These are phyloP conservation scores for Papilio aristodemus DNA, from an alignment of 1,140 invertebrate species.

Conservation along the genomic window DNA sequence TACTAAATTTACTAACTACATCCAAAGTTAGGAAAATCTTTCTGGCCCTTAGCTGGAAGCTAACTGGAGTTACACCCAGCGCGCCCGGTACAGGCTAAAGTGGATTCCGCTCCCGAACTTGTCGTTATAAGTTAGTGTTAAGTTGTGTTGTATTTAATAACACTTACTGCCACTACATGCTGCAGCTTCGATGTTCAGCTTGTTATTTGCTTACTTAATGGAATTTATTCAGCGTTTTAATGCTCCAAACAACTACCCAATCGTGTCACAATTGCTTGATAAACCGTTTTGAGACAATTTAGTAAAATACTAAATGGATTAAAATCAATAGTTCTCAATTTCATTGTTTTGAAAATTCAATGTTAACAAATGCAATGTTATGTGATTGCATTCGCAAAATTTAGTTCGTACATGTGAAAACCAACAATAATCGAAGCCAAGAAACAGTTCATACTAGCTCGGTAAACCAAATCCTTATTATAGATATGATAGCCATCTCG, in stretches of 20 bases:
- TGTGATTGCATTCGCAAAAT: too few relatives aligned
- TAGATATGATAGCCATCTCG: background rate
- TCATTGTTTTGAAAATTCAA: too few relatives aligned
- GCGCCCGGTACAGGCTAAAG: background rate
- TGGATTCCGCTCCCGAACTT: background rate
- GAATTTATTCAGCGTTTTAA: background rate
- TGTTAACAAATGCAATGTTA: too few relatives aligned
- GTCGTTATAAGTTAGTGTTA: slow-evolving; percentile 1
- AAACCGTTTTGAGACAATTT: too few relatives aligned
- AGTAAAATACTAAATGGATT: too few relatives aligned
- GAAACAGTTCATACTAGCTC: too few relatives aligned
- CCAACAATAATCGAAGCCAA: too few relatives aligned
- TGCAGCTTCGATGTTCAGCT: background rate
- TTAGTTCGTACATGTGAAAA: too few relatives aligned
- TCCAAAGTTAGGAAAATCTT: background rate
- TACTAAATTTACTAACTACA: background rate
- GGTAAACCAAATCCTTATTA: too few relatives aligned
- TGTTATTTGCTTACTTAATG: background rate
- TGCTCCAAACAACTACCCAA: too few relatives aligned
- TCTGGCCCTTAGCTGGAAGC: background rate
- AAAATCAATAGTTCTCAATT: too few relatives aligned
- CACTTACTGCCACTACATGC: background rate
- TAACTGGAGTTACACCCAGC: background rate
- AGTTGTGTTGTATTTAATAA: background rate
- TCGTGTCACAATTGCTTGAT: too few relatives aligned